phyloP scores from a whole-genome alignment of 1,140 invertebrate species.

The Acyrthosiphon pisum region DNA sequence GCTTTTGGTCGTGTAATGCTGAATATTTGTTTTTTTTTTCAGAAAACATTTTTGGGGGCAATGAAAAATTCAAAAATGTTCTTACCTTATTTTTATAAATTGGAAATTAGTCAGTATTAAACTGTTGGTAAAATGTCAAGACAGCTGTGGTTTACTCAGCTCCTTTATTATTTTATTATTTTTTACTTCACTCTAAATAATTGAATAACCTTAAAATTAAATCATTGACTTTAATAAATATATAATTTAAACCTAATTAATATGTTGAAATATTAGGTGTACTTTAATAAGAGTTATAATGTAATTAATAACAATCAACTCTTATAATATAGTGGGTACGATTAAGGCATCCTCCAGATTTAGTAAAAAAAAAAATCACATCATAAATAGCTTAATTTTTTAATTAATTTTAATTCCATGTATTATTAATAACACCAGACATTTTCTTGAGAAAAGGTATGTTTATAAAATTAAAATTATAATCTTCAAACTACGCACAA shows the following conservation, averaged over 20 bases:
- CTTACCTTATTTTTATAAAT: not conserved
- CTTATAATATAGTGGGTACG: not conserved
- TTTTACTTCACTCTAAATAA: no score
- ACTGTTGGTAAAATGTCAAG: not conserved
- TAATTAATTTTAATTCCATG: not conserved
- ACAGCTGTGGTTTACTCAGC: not conserved
- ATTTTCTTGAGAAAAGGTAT: not conserved
- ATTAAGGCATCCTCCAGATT: not conserved
- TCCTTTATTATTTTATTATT: not conserved
- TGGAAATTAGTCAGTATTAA: not conserved
- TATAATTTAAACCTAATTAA: not conserved
- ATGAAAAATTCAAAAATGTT: not conserved
- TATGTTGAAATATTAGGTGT: not conserved
- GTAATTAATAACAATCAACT: not conserved
- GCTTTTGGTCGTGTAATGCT: not conserved
- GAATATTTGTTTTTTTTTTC: not conserved
- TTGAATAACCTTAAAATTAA: no score
- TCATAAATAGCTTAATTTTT: not conserved
- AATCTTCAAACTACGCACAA: not conserved
- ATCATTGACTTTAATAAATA: no score
- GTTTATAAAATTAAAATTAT: not conserved
- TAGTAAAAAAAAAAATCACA: not conserved
- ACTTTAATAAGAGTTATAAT: not conserved
- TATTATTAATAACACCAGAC: not conserved
- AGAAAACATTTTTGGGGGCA: not conserved